phyloP scores from a whole-genome alignment of 2,888 invertebrate genomes.

The Drosophila trichaetosa region DNA sequence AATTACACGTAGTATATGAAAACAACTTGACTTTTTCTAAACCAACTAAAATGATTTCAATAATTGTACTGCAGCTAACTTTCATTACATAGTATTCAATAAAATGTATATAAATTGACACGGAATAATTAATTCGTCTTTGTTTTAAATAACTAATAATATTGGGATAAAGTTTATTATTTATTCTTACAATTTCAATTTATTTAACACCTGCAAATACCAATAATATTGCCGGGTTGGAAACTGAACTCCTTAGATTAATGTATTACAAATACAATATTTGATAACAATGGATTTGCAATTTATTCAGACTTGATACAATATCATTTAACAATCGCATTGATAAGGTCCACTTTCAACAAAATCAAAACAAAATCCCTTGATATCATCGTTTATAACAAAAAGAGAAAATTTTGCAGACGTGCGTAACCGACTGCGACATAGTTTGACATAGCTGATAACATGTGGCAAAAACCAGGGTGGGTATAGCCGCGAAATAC shows the following conservation, averaged over 20 bases:
- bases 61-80: slow-evolving; percentile 20
- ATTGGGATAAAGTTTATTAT: too few relatives aligned
- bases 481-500: not conserved
- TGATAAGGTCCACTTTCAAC: not conserved
- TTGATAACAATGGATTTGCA: not conserved
- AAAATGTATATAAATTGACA: slow-evolving; percentile 16
- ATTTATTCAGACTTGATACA: not conserved
- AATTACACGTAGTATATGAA: slow-evolving; percentile 32
- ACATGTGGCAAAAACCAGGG: not conserved
- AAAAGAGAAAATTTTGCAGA: not conserved
- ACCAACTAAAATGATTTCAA: not conserved
- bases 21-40: slow-evolving; percentile 21
- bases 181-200: not conserved
- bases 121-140: not conserved
- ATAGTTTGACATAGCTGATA: not conserved
- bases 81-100: slow-evolving; percentile 5
- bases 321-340: not conserved
- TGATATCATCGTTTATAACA: not conserved
- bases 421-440: not conserved
- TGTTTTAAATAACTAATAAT: not conserved
- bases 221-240: not conserved
- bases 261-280: not conserved
- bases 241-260: not conserved
- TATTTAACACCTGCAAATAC: not conserved
- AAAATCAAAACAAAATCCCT: not conserved